Conservation (phyloP, 2,797 vertebrate genomes). For the Dendrocincla fuliginosa region DNA sequence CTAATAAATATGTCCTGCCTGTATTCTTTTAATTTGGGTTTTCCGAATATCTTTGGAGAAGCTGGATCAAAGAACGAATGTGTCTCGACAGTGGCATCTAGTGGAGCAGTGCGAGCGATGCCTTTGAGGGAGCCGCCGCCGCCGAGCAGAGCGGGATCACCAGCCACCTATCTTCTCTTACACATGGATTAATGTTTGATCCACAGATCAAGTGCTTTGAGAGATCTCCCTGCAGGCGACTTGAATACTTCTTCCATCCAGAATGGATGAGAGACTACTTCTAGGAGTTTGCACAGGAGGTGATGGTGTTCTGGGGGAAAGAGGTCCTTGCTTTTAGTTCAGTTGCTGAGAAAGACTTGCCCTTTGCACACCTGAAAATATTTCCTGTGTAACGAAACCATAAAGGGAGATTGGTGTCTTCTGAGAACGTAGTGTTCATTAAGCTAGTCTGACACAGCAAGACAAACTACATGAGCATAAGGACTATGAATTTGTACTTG, state of each 20-base stretch:
- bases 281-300: neutral
- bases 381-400: neutral
- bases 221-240: neutral
- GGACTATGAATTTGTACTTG: neutral
- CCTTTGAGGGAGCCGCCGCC: neutral
- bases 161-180: too few relatives aligned
- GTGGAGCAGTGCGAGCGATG: neutral
- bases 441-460: neutral
- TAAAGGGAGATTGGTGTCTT: neutral
- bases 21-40: neutral
- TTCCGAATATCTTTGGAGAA: neutral
- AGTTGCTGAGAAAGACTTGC: neutral
- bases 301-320: neutral
- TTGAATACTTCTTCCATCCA: neutral
- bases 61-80: neutral
- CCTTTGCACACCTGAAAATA: neutral
- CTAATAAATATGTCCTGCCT: neutral
- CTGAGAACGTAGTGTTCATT: neutral
- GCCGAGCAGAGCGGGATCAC: neutral
- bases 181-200: neutral
- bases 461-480: neutral
- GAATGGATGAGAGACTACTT: neutral
- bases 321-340: neutral
- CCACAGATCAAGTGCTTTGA: neutral
- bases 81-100: slow-evolving; percentile 71